phyloP scores from a whole-genome alignment of 2,888 invertebrate species.

The Sthenelais limicola region DNA sequence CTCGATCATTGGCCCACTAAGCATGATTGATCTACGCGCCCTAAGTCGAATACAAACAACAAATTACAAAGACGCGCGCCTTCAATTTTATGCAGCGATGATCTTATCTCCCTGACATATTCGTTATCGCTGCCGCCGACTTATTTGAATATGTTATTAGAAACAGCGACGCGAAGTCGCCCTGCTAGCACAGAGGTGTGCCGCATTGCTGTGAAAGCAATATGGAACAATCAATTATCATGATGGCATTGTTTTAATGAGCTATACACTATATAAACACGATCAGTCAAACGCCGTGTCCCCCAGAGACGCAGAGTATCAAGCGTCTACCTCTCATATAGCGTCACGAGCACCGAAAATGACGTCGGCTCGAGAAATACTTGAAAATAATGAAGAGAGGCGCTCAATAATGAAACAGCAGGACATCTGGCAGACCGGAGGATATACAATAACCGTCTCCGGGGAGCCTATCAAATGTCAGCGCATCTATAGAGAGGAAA shows the following conservation, averaged over 20 bases:
- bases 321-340: too few relatives aligned
- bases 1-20: constrained; percentile 28
- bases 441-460: too few relatives aligned
- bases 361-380: too few relatives aligned
- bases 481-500: too few relatives aligned
- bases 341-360: too few relatives aligned
- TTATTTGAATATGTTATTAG: constrained; percentile 34
- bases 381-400: too few relatives aligned
- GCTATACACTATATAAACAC: constrained; percentile 39
- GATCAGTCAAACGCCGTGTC: constrained; percentile 28
- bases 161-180: not conserved
- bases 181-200: not conserved
- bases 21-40: constrained; percentile 22
- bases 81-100: constrained; percentile 30
- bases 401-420: too few relatives aligned
- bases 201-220: not conserved
- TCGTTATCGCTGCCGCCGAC: not conserved
- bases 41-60: constrained; percentile 39
- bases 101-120: constrained; percentile 5
- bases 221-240: constrained; percentile 38
- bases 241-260: constrained; percentile 36
- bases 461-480: too few relatives aligned
- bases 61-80: constrained; percentile 29
- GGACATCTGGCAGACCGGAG: too few relatives aligned
- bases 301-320: too few relatives aligned